Base-by-base conservation (phyloP, 2,888 invertebrate species). In the Steinernema carpocapsae region DNA sequence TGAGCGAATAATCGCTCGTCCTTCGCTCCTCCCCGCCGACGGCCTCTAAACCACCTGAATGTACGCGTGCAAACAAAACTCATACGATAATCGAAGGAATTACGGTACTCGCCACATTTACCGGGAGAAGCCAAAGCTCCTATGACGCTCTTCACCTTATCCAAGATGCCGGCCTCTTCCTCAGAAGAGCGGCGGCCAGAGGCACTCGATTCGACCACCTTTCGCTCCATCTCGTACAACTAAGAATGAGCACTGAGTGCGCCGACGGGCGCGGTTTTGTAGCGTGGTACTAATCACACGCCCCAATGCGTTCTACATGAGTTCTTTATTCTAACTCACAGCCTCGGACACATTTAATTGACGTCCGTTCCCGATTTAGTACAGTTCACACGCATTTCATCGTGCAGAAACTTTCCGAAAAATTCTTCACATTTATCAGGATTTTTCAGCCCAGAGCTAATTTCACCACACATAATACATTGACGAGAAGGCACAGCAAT, bases 211-310 rank as follows among this genome's bases (percentile, higher is more conserved):
- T 7, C 24, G 26, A 26, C 3, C 3, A 56, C 56, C 56, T 56
- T 56, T 19, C 17, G 6, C 56, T 56, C 56, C 56, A 56, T 56
- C 56, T 22, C 56, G 43, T 26, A 24, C n/a, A 4, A 24, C 6
- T 56, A 19, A 14, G 56, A 17, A 22, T 56, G 6, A 22, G 26
- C 19, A 19, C 6, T 26, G 10, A 48, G n/a, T 19, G 26, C 56
- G 56, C 56, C 4, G 26, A 26, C 6, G 22, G 24, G 4, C 12
- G 12, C 56, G n/a, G 26, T 24, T 22, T 26, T 56, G 56, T 56
- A 56, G 56, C 56, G 26, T 56, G 56, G 26, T 22, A 26, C 56
- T 26, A 56, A 26, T 56, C 26, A 7, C 56, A 56, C 56, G 26
- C 10, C 56, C 7, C 4, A 6, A 19, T n/a, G n/a, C n/a, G 48